Evolutionary conservation across 2,797 vertebrate species (phyloP), one percentile per base, ranked within the genome.

Genomic region (Phoeniculus purpureus): DNA sequence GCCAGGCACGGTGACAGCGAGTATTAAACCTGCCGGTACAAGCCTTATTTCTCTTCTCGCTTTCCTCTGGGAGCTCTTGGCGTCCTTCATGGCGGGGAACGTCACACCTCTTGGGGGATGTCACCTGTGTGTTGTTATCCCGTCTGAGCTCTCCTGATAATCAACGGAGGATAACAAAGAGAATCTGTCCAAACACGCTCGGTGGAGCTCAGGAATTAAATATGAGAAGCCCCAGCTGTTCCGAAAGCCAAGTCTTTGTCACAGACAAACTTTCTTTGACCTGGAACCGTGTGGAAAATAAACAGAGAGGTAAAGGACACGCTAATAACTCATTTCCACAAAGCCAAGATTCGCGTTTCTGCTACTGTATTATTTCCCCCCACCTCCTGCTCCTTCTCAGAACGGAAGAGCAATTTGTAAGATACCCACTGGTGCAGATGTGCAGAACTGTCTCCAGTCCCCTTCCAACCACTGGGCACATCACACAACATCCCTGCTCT

Each of bases 191-290:
- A 45, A 85, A 82, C 2, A 3, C 3, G 34, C 61, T 59, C 0
- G 4, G 73, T 62, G 94, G 87, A 91, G 93, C 83, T 94, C 58
- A 86, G 88, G 92, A 94, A 94, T 91, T 48, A 85, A 94, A 93
- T 82, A 51, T 76, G 87, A 95, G 76, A 92, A 95, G 89, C 27
- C 12, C 15, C 93, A 93, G 93, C 93, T 80, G 73, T 56, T 92
- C 48, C 4, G 15, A 62, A 60, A 85, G 62, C 68, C 79, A 31
- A 25, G 50, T 67, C 67, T 87, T 70, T 60, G 92, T 73, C 74
- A 50, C 55, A 91, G 86, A 73, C 67, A 90, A 91, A 50, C 45
- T 91, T 92, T 55, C 90, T 92, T 90, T 95, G 86, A 91, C 78
- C 66, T 94, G 67, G 86, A 94, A 90, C 75, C 12, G 3, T 29